These are phyloP conservation scores for Lasioglossum morio DNA, from an alignment of 2,888 invertebrate genomes.

Conservation along the genomic window DNA sequence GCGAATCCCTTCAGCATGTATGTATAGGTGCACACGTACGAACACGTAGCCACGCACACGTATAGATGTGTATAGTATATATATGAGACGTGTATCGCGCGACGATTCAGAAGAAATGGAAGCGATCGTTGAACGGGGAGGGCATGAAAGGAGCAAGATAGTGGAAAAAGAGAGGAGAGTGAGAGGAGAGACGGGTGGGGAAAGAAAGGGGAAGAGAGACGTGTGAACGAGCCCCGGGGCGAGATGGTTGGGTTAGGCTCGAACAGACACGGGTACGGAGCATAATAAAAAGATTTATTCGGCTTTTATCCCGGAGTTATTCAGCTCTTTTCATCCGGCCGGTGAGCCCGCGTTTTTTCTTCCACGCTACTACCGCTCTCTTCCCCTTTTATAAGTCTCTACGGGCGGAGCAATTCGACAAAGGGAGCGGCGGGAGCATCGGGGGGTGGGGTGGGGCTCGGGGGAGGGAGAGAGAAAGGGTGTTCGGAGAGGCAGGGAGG, in stretches of 20 bases:
- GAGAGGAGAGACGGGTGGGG: conserved; percentile 13
- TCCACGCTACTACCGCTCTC: conserved; percentile 71
- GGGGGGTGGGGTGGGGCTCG: conserved; percentile 33
- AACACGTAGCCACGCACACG: no score
- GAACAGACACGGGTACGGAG: conserved; percentile 77
- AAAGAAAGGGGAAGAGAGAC: conserved; percentile 59
- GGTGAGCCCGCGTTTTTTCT: conserved; percentile 73
- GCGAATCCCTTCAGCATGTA: conserved; percentile 21
- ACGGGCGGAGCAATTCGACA: conserved; percentile 67
- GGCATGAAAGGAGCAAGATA: conserved; percentile 62
- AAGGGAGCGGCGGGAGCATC: conserved; percentile 59
- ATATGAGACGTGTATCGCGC: conserved; percentile 17
- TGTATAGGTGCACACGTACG: not conserved
- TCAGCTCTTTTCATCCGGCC: conserved; percentile 83
- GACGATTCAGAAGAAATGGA: conserved; percentile 18
- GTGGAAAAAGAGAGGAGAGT: conserved; percentile 34
- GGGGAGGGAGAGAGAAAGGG: not conserved
- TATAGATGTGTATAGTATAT: not conserved
- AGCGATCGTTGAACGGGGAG: conserved; percentile 46
- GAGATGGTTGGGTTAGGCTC: conserved; percentile 69
- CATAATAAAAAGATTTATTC: conserved; percentile 85
- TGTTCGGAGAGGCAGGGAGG: no score
- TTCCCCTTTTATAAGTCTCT: conserved; percentile 68
- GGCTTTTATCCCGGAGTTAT: conserved; percentile 84
- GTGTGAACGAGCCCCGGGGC: conserved; percentile 72